These are phyloP conservation scores for Thera obeliscata DNA, from an alignment of 2,888 invertebrate species.

Conservation along the genomic window DNA sequence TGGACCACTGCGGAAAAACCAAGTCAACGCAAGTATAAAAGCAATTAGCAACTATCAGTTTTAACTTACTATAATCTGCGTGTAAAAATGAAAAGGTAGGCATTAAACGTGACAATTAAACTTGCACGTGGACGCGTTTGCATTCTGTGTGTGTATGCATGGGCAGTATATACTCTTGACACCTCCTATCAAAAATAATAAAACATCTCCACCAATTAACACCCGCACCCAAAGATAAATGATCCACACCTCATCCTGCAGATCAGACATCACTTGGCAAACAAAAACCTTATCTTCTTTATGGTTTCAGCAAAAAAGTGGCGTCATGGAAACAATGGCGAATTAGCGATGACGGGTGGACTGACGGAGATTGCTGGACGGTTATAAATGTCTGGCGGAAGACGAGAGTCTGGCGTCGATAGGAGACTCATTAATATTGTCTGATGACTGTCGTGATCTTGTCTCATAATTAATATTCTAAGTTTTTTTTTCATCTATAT, in stretches of 20 bases:
- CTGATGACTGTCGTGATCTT: constrained; percentile 42
- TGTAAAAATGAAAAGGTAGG: no score
- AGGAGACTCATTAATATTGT: constrained; percentile 32
- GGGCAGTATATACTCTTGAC: neutral
- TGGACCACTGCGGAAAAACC: no score
- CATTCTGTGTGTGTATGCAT: no score
- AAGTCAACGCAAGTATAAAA: no score
- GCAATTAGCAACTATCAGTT: no score
- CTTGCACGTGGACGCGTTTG: no score
- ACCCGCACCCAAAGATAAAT: constrained; percentile 57
- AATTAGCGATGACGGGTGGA: constrained; percentile 83
- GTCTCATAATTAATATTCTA: constrained; percentile 8
- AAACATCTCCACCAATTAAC: constrained; percentile 48
- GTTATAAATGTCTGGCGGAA: constrained; percentile 60
- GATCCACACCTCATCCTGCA: constrained; percentile 41
- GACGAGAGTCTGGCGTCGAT: constrained; percentile 52
- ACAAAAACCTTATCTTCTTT: constrained; percentile 79
- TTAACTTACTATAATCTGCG: no score
- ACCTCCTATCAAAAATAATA: constrained; percentile 19
- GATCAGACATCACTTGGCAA: constrained; percentile 55
- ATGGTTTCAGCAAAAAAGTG: constrained; percentile 79
- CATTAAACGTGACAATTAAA: no score
- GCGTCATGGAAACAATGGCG: constrained; percentile 82
- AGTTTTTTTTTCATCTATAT: neutral
- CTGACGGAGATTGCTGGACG: constrained; percentile 67